phyloP scores from a whole-genome alignment of 2,113 vertebrate species.

The Paraplagusia blochii region DNA sequence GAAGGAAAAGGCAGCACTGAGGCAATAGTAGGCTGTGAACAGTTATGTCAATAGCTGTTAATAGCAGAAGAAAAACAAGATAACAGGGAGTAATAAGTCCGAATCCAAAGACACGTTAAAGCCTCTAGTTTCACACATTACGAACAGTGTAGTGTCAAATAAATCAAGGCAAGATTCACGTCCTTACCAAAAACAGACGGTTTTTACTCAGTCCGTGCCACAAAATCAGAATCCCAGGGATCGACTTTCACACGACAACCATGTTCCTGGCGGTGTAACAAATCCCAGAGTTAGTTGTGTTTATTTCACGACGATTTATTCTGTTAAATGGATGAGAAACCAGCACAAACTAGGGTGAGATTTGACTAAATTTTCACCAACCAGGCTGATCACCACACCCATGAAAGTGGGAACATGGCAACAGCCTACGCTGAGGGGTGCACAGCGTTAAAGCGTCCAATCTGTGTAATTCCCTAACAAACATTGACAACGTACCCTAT shows the following conservation, averaged over 20 bases:
- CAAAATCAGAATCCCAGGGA: slow-evolving; percentile 31
- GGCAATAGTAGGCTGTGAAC: slow-evolving; percentile 16
- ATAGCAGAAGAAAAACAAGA: background rate
- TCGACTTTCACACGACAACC: slow-evolving; percentile 64
- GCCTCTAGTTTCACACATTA: slow-evolving; percentile 30
- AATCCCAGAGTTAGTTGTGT: slow-evolving; percentile 29
- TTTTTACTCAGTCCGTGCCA: slow-evolving; percentile 35
- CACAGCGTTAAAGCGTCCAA: fast-evolving
- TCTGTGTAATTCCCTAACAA: background rate
- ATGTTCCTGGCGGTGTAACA: slow-evolving; percentile 46
- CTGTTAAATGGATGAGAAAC: slow-evolving; percentile 46
- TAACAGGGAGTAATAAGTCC: background rate
- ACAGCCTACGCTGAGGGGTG: slow-evolving; percentile 68
- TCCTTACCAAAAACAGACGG: slow-evolving; percentile 70
- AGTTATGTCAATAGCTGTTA: slow-evolving; percentile 28
- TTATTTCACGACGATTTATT: slow-evolving; percentile 42
- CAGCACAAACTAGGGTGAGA: slow-evolving; percentile 33
- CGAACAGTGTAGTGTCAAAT: slow-evolving; percentile 42
- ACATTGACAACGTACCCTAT: background rate
- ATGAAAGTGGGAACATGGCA: slow-evolving; percentile 82
- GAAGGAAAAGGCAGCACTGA: slow-evolving; percentile 16
- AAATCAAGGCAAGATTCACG: slow-evolving; percentile 44
- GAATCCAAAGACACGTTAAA: background rate
- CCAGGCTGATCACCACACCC: slow-evolving; percentile 80
- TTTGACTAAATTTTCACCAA: slow-evolving; percentile 68